Conservation (phyloP, 30 jellyfish, hydroid and myxozoan species). For the Rhopilema esculentum region DNA sequence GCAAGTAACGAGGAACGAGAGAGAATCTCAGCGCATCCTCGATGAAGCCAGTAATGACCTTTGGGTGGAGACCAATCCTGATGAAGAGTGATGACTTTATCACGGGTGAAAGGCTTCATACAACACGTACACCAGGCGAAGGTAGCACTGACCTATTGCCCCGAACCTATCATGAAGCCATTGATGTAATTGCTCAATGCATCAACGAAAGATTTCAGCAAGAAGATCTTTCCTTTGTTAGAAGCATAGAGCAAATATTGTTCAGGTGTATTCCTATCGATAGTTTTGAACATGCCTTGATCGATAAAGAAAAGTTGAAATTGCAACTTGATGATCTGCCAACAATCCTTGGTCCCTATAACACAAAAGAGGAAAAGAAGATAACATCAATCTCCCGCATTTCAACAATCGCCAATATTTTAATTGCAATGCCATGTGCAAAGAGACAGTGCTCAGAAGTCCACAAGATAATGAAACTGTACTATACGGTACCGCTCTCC, state of each 20-base stretch:
- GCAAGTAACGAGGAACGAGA: constrained; percentile 40
- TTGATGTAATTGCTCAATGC: constrained; percentile 34
- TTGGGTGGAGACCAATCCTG: too few relatives aligned
- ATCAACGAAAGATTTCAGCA: neutral
- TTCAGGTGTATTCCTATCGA: constrained; percentile 12
- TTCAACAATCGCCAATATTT: constrained; percentile 48
- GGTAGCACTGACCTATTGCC: constrained; percentile 58
- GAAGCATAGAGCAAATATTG: constrained; percentile 56
- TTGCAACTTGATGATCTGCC: constrained; percentile 68
- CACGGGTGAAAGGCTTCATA: constrained; percentile 12
- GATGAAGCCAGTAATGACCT: too few relatives aligned
- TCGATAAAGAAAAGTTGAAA: constrained; percentile 49
- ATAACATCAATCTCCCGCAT: constrained; percentile 50
- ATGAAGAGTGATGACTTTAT: constrained; percentile 2
- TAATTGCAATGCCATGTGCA: constrained; percentile 61
- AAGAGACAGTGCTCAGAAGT: constrained; percentile 55
- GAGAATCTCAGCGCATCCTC: too few relatives aligned
- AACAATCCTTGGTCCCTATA: constrained; percentile 64
- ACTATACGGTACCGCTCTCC: constrained; percentile 43
- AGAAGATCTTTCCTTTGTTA: too few relatives aligned
- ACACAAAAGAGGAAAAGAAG: constrained; percentile 31
- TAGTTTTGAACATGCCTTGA: constrained; percentile 29
- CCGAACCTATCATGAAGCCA: constrained; percentile 52
- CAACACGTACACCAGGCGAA: constrained; percentile 2
- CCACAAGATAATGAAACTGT: constrained; percentile 55